Evolutionary conservation across 2,113 vertebrate species (phyloP).

Genomic region (Illadopsis cleaveri): DNA sequence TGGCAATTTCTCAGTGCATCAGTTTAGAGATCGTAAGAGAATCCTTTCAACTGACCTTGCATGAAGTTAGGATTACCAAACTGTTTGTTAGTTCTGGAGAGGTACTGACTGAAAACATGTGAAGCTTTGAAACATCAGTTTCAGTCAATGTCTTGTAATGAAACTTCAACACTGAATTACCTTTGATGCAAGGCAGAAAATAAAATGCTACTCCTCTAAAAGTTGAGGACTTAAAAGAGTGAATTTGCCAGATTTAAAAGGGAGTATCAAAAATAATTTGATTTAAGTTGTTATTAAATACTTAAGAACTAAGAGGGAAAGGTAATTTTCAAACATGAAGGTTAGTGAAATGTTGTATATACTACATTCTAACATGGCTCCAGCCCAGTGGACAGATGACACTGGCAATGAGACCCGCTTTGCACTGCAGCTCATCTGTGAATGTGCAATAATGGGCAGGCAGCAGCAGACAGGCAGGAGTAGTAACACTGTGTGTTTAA

Average conservation of each 20-base stretch:
- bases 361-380: background rate
- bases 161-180: background rate
- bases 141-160: background rate
- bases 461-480: background rate
- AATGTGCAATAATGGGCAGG: background rate
- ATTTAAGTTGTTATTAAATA: background rate
- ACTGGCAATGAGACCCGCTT: background rate
- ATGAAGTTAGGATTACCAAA: background rate
- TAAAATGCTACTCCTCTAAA: background rate
- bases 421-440: background rate
- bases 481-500: background rate
- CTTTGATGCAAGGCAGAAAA: background rate
- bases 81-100: background rate
- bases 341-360: background rate
- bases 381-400: background rate
- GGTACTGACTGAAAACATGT: background rate
- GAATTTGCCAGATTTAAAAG: background rate
- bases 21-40: background rate
- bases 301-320: background rate
- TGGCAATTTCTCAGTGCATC: background rate
- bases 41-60: background rate
- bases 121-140: background rate
- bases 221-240: background rate
- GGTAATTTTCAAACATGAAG: background rate
- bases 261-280: background rate